Conservation (phyloP, 2,113 vertebrate genomes). For the Butorides virescens region DNA sequence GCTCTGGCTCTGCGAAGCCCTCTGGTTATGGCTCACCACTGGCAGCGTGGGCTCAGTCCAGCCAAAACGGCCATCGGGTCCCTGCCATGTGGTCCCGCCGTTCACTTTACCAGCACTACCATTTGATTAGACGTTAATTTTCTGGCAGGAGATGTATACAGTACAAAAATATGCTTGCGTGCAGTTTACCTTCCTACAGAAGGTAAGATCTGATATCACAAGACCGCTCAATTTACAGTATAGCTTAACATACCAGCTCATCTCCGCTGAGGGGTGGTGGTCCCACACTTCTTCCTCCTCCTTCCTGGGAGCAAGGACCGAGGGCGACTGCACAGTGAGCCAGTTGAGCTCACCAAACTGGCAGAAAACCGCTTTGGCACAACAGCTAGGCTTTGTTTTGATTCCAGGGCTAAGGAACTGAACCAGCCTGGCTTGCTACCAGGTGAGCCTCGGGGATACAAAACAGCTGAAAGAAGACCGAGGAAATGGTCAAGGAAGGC, state of each 20-base stretch:
- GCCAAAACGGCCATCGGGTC: not conserved
- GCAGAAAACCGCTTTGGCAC: not conserved
- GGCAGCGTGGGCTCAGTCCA: not conserved
- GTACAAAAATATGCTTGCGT: not conserved
- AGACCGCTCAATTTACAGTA: not conserved
- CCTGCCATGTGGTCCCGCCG: not conserved
- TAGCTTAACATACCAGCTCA: not conserved
- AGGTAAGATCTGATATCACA: not conserved
- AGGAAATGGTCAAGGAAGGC: not conserved
- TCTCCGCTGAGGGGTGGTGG: not conserved
- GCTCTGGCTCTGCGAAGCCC: not conserved
- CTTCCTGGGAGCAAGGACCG: not conserved
- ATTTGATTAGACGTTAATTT: not conserved
- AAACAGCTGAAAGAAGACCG: not conserved
- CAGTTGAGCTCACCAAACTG: not conserved
- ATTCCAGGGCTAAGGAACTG: not conserved
- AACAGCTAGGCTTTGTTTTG: not conserved
- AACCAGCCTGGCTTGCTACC: not conserved
- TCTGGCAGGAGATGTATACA: not conserved
- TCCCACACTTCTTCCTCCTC: not conserved
- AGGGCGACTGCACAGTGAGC: not conserved
- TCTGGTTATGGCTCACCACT: not conserved
- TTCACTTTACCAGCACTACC: not conserved
- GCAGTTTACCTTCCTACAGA: not conserved
- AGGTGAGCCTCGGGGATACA: not conserved